Base-by-base conservation (phyloP, 2,113 vertebrate genomes). In the Mungos mungo region DNA sequence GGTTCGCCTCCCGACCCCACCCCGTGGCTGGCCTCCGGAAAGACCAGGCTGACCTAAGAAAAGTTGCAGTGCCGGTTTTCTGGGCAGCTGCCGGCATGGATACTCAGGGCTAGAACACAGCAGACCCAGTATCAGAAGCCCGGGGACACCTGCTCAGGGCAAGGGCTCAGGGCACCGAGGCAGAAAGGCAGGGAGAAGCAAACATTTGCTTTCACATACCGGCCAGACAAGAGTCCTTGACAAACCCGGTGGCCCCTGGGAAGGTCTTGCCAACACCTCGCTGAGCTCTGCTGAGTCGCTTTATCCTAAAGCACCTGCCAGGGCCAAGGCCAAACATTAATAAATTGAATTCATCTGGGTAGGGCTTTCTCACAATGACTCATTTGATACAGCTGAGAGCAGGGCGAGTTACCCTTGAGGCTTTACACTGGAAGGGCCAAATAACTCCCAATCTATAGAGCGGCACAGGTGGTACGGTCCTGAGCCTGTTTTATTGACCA, bases 11-110 rank as follows among this genome's bases (percentile, higher is more conserved):
- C 63, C 27, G 9, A 29, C 63, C 25, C 63, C 63, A 16, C 45
- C 50, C 47, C 15, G 71, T 85, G 65, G 65, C 71, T 77, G 54
- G 86, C 29, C 38, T 93, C 89, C 41, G 14, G 31, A 93, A 95
- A 97, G 33, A 38, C 38, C n/a, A 80, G 60, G 7, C 57, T 93
- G 82, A 85, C 87, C 57, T 80, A 66, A 96, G 65, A 87, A 94
- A 95, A 16, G 7, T 11, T 77, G 50, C 82, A 77, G 19, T 10
- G 3, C 82, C 68, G 74, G 47, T 91, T 94, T 95, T 96, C 69
- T 72, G 31, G 38, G 57, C 21, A 76, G 38, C 50, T 82, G 88
- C 66, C 88, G 31, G 66, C 52, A 93, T 45, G 35, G 65, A 79
- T 82, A 87, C 76, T 52, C 38, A 68, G 13, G 4, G 57, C 52